These are phyloP conservation scores for Pagetopsis macropterus DNA, from an alignment of 2,797 vertebrate species.

Conservation along the genomic window DNA sequence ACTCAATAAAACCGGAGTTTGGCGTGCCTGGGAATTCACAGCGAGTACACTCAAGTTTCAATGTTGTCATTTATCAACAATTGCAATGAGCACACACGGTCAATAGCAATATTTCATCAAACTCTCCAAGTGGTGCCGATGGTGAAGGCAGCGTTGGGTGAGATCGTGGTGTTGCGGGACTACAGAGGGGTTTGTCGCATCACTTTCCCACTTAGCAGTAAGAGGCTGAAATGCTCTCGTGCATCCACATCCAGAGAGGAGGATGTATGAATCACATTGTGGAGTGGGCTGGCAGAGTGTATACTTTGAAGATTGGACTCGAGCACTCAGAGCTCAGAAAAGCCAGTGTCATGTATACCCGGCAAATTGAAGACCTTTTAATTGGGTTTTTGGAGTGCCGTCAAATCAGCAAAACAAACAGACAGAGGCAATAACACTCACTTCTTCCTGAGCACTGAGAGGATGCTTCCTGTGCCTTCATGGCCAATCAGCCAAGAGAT, in stretches of 20 bases:
- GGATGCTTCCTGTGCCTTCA: slow-evolving; percentile 96
- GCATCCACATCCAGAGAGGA: slow-evolving; percentile 48
- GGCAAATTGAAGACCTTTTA: slow-evolving; percentile 75
- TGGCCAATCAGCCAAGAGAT: slow-evolving; percentile 98
- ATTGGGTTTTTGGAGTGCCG: slow-evolving; percentile 70
- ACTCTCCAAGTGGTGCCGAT: slow-evolving; percentile 50
- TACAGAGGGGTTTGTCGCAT: slow-evolving; percentile 52
- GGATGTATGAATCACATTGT: slow-evolving; percentile 61
- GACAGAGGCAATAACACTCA: slow-evolving; percentile 78
- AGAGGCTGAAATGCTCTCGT: slow-evolving; percentile 65
- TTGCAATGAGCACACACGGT: slow-evolving; percentile 43
- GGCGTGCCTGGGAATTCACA: slow-evolving; percentile 38
- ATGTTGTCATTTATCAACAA: slow-evolving; percentile 59
- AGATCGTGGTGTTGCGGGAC: slow-evolving; percentile 50
- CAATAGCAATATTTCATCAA: slow-evolving; percentile 55
- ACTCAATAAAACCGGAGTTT: slow-evolving; percentile 55
- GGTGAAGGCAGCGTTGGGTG: slow-evolving; percentile 48
- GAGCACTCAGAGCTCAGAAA: slow-evolving; percentile 41
- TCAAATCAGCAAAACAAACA: slow-evolving; percentile 64
- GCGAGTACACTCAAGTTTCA: slow-evolving; percentile 52
- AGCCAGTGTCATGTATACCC: slow-evolving; percentile 42
- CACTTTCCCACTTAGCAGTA: slow-evolving; percentile 65
- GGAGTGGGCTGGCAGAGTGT: slow-evolving; percentile 55
- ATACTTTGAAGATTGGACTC: slow-evolving; percentile 54
- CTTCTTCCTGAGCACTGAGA: slow-evolving; percentile 94